phyloP scores from a whole-genome alignment of 30 jellyfish, hydroid and myxozoan species.

The Aurelia sp. region DNA sequence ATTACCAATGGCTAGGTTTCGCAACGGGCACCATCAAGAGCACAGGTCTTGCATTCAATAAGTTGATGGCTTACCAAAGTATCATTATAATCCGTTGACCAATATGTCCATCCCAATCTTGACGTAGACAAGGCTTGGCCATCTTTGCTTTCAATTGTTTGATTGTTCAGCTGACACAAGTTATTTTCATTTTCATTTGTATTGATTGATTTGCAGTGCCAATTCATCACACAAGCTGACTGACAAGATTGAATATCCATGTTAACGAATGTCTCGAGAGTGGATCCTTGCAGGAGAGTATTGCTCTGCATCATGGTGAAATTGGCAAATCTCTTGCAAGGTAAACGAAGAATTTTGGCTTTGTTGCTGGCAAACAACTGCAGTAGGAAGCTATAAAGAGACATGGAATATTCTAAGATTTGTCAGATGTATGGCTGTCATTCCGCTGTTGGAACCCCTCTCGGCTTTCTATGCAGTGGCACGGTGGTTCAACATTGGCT shows the following conservation, averaged over 20 bases:
- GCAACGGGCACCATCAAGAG: too few relatives aligned
- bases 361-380: too few relatives aligned
- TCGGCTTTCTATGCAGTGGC: too few relatives aligned
- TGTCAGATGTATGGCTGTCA: too few relatives aligned
- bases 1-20: too few relatives aligned
- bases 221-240: neutral
- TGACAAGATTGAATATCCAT: neutral
- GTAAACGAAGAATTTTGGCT: neutral
- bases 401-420: too few relatives aligned
- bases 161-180: neutral
- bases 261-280: neutral
- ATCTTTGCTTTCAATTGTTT: neutral
- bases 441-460: too few relatives aligned
- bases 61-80: neutral
- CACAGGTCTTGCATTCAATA: neutral
- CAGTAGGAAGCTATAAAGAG: too few relatives aligned
- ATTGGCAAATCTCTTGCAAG: conserved; percentile 4
- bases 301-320: neutral
- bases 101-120: neutral
- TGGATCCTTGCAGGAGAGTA: neutral
- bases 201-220: conserved; percentile 6
- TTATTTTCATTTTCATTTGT: neutral
- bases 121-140: neutral
- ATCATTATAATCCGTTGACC: neutral
- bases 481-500: too few relatives aligned